phyloP scores from a whole-genome alignment of 53 echinoderm and acorn worm genomes.

The Holothuria leucospilota region DNA sequence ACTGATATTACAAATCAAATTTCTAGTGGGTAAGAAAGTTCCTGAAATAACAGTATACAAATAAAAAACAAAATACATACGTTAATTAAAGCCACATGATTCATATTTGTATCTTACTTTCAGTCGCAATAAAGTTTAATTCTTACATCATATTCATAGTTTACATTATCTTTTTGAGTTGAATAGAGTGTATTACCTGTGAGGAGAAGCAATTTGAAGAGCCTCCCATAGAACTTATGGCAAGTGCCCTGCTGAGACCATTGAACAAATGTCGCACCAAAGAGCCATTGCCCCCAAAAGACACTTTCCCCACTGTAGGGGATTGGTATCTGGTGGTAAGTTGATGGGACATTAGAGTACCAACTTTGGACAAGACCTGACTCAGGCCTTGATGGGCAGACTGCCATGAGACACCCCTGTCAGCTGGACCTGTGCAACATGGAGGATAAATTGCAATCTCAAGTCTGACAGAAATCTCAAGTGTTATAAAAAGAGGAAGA shows the following conservation, averaged over 20 bases:
- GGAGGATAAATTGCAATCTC: too few species aligned
- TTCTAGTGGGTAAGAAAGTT: too few species aligned
- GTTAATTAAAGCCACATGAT: too few species aligned
- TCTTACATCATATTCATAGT: too few species aligned
- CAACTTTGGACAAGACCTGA: constrained; percentile 3
- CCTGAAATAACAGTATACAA: too few species aligned
- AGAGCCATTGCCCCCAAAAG: constrained; percentile 66
- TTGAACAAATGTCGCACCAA: constrained; percentile 71
- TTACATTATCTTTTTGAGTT: too few species aligned
- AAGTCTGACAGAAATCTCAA: too few species aligned
- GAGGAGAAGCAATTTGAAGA: constrained; percentile 33
- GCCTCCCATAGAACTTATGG: constrained; percentile 61
- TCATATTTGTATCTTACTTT: too few species aligned
- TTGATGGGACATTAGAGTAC: constrained; percentile 25
- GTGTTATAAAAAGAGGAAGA: too few species aligned
- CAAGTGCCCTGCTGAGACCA: constrained; percentile 72
- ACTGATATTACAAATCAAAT: too few species aligned
- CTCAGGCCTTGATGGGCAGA: constrained; percentile 9
- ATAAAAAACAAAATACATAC: too few species aligned
- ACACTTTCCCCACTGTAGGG: constrained; percentile 7
- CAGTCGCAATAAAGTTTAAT: too few species aligned
- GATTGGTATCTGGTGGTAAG: constrained; percentile 43
- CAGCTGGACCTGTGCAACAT: background rate
- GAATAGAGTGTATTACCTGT: constrained; percentile 38
- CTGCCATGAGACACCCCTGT: constrained; percentile 9